Percentiles rank a stretch among this genome's conserved stretches.
Evolutionary conservation across 2,888 invertebrate genomes (phyloP).

Genomic region (Dynastes tityus): DNA sequence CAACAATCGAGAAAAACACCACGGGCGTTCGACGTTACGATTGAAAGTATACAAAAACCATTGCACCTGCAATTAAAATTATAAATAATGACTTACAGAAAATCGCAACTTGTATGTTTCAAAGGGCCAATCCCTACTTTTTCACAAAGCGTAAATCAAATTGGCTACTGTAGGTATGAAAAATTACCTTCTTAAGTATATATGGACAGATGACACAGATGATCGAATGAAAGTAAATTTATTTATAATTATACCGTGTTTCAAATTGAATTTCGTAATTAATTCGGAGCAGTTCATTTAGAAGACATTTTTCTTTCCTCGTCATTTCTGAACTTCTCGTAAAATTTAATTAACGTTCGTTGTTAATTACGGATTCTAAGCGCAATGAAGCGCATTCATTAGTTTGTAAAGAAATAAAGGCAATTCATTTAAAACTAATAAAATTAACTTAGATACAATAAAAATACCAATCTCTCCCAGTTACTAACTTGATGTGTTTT

Average conservation of each 20-base stretch:
- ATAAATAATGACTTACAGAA: no score
- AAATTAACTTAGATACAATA: not conserved
- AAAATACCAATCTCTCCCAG: no score
- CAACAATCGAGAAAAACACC: no score
- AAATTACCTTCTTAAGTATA: not conserved
- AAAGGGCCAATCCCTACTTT: no score
- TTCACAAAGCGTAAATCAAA: no score
- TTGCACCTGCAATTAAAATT: no score
- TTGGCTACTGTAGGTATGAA: no score
- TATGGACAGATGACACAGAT: not conserved
- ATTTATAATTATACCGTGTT: not conserved
- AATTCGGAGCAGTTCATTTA: conserved; percentile 10
- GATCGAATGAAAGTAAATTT: not conserved
- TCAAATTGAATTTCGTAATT: conserved; percentile 16
- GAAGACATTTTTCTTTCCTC: not conserved
- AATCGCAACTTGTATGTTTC: no score
- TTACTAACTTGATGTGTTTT: no score
- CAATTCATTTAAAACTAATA: conserved; percentile 11
- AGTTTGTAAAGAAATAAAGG: not conserved
- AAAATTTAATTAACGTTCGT: conserved; percentile 21
- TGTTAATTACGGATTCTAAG: not conserved
- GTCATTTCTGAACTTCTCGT: conserved; percentile 5
- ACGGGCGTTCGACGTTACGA: no score
- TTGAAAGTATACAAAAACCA: no score
- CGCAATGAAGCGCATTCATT: not conserved